These are phyloP conservation scores for Epicauta chinensis DNA, from an alignment of 1,140 invertebrate genomes.

Conservation along the genomic window DNA sequence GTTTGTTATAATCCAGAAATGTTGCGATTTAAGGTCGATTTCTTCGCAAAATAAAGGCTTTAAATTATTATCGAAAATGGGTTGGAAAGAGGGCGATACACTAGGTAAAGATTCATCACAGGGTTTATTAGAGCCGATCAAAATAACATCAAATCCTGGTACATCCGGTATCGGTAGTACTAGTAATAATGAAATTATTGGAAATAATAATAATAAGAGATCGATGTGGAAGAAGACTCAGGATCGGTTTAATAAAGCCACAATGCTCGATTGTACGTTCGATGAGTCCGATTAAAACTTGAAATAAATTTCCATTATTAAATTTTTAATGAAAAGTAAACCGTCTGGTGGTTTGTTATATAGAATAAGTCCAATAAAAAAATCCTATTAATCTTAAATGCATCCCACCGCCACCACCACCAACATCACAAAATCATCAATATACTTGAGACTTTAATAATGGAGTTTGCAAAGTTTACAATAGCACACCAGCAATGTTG, in stretches of 20 bases:
- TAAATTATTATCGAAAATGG: constrained; percentile 83
- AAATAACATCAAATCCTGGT: constrained; percentile 29
- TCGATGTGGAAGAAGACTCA: constrained; percentile 43
- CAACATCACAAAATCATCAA: too few species aligned
- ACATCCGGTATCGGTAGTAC: constrained; percentile 31
- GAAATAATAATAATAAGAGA: constrained; percentile 39
- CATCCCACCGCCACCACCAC: too few species aligned
- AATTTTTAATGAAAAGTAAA: too few species aligned
- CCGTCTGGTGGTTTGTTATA: too few species aligned
- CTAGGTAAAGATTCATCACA: constrained; percentile 66
- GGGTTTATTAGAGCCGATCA: constrained; percentile 75
- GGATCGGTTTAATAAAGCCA: constrained; percentile 42
- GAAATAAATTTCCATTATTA: too few species aligned
- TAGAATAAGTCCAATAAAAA: too few species aligned
- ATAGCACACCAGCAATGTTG: too few species aligned
- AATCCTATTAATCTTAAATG: too few species aligned
- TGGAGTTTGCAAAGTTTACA: too few species aligned
- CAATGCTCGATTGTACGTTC: constrained; percentile 32
- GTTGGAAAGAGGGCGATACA: constrained; percentile 81
- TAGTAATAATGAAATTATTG: background rate
- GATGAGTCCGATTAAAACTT: constrained; percentile 6
- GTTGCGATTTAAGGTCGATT: constrained; percentile 56
- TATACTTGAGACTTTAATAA: too few species aligned
- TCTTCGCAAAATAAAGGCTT: constrained; percentile 79
- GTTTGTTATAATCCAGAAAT: constrained; percentile 7